Evolutionary conservation across 2,797 vertebrate genomes (phyloP), one percentile per base, ranked within the genome.

Genomic region (Amazona ochrocephala): DNA sequence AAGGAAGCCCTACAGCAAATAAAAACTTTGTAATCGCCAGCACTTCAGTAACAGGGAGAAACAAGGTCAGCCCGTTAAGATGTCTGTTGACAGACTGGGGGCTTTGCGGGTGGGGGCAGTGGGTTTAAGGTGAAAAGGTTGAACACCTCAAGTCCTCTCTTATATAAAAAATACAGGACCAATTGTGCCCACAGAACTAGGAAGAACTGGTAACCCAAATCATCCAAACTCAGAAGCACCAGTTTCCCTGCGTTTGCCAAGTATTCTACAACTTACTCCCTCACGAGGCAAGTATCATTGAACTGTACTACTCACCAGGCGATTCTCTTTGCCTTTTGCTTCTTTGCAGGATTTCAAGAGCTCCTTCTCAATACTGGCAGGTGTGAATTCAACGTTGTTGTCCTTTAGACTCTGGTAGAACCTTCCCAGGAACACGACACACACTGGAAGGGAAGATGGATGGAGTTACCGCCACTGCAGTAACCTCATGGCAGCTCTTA

Each of bases 281-380:
- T 84, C 70, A 54, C 20, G 30, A 68, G 23, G 30, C 24, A 68
- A 75, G 5, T 39, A 44, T 17, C 71, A 54, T 19, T 9, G 48
- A 61, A 6, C 41, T 9, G 27, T 92, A 90, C 98, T 90, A 98
- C 99, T 98, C 97, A 99, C 99, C 96, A 99, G 98, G 78, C 99
- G 98, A 93, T 99, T 99, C 87, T 99, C 99, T 97, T 99, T 99
- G 91, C 99, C 98, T 97, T 98, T 99, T 60, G 98, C 98, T 15
- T 99, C 98, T 78, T 97, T 98, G 98, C 99, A 99, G 92, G 94
- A 97, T 92, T 98, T 98, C 8, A 97, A 22, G 26, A 99, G 95
- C 84, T 98, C 98, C 89, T 98, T 98, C 97, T 99, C 99, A 67
- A 99, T 98, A 93, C 97, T 97, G 11, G 96, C 97, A 50, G 97